Conservation (phyloP, 2,797 vertebrate species). For the Melanogrammus aeglefinus region DNA sequence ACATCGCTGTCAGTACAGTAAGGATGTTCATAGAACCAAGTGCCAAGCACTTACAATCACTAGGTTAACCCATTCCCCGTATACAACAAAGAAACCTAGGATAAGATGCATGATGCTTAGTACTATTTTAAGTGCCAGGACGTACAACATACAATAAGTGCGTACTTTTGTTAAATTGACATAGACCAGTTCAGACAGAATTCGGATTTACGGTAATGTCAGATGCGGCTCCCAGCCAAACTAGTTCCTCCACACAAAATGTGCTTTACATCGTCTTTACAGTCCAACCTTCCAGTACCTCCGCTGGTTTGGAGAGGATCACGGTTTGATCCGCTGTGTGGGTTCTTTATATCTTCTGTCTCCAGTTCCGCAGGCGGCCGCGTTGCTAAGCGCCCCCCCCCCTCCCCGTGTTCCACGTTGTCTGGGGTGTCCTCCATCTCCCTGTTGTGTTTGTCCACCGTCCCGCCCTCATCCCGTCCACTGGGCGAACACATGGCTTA, state of each 20-base stretch:
- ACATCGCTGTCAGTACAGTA: too few species aligned
- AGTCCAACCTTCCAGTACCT: neutral
- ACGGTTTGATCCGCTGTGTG: neutral
- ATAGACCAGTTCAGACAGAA: neutral
- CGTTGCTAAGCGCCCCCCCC: neutral
- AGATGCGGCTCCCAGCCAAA: neutral
- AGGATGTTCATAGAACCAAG: too few species aligned
- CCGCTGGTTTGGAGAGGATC: neutral
- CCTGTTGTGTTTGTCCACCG: conserved; percentile 21
- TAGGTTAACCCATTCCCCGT: too few species aligned
- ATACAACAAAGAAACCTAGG: too few species aligned
- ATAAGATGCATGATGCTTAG: too few species aligned
- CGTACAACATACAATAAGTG: too few species aligned
- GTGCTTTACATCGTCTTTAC: neutral
- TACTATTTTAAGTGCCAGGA: too few species aligned
- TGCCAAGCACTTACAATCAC: too few species aligned
- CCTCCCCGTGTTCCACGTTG: conserved; percentile 35
- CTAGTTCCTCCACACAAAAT: neutral
- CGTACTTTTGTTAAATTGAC: too few species aligned
- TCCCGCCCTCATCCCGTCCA: conserved; percentile 60
- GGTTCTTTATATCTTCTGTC: conserved; percentile 52
- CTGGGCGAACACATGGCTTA: conserved; percentile 84
- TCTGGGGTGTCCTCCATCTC: conserved; percentile 19
- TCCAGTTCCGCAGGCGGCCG: conserved; percentile 28
- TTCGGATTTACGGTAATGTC: neutral